phyloP scores from a whole-genome alignment of 2,113 vertebrate species.

The Columba livia region DNA sequence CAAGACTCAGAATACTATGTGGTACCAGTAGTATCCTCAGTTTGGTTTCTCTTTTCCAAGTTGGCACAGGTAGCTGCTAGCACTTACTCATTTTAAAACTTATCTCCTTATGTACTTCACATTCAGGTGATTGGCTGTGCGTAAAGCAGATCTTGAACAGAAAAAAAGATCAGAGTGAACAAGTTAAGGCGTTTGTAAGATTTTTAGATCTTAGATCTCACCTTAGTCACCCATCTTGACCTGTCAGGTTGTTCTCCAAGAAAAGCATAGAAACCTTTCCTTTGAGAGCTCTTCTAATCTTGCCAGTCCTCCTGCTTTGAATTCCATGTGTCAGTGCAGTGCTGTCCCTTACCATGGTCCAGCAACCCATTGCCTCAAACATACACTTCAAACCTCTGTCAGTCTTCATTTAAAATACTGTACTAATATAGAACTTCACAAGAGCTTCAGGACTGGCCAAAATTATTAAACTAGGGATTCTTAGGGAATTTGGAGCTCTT shows the following conservation, averaged over 20 bases:
- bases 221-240: not conserved
- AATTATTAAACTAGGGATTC: not conserved
- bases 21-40: not conserved
- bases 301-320: not conserved
- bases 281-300: not conserved
- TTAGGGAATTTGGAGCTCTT: not conserved
- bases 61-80: not conserved
- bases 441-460: not conserved
- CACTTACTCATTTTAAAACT: not conserved
- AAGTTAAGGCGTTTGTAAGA: not conserved
- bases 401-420: not conserved
- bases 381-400: not conserved
- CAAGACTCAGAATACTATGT: not conserved
- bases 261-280: not conserved
- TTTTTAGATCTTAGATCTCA: not conserved
- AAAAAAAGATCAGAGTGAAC: not conserved
- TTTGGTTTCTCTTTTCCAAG: not conserved
- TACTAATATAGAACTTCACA: not conserved
- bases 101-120: not conserved
- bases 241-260: not conserved
- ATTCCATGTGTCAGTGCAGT: fast-evolving
- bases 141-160: not conserved
- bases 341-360: not conserved
- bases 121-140: not conserved
- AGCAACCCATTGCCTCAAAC: not conserved